These are phyloP conservation scores for Zelleria hepariella DNA, from an alignment of 2,888 invertebrate genomes.

Conservation along the genomic window DNA sequence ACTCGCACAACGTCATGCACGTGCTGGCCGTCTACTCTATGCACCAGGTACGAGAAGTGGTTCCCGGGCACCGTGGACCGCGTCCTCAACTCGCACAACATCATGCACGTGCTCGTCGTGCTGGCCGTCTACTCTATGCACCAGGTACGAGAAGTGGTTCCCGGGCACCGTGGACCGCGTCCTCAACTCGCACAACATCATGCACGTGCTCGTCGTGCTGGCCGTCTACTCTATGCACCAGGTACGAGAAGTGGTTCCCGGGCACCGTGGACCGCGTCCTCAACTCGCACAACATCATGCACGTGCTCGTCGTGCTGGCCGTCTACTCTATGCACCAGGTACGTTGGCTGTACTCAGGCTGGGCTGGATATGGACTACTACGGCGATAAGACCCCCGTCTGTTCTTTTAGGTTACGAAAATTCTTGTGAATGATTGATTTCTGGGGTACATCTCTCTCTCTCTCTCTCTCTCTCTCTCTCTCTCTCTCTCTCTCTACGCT, in stretches of 20 bases:
- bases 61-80: constrained; percentile 87
- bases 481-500: too few relatives aligned
- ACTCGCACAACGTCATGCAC: constrained; percentile 95
- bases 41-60: constrained; percentile 88
- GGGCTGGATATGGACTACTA: too few relatives aligned
- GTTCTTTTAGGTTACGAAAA: too few relatives aligned
- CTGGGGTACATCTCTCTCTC: too few relatives aligned
- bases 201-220: constrained; percentile 76
- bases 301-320: constrained; percentile 80
- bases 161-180: constrained; percentile 87
- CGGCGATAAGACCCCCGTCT: too few relatives aligned
- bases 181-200: constrained; percentile 80
- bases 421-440: too few relatives aligned
- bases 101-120: constrained; percentile 93
- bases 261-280: constrained; percentile 86
- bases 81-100: constrained; percentile 91
- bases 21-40: constrained; percentile 90
- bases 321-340: constrained; percentile 91
- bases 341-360: too few relatives aligned
- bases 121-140: constrained; percentile 92
- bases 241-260: constrained; percentile 86
- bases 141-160: constrained; percentile 84
- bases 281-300: constrained; percentile 77
- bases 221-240: constrained; percentile 92
- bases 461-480: too few relatives aligned